phyloP scores from a whole-genome alignment of 2,888 invertebrate genomes.

The Oxystoma pomonae region DNA sequence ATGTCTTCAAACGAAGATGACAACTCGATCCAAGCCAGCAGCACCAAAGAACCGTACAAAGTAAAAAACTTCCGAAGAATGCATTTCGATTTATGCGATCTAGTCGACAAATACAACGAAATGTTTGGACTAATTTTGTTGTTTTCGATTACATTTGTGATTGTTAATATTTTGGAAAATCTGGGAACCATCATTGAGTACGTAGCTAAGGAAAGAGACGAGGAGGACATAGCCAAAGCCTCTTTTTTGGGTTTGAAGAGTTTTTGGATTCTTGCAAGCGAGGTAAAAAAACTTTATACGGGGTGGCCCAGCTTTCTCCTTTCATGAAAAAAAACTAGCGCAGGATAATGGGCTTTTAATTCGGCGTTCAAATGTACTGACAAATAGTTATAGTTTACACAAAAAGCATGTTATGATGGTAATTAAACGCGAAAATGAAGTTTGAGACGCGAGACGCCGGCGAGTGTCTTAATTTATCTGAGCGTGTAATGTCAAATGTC shows the following conservation, averaged over 20 bases:
- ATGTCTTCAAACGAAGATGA: background rate
- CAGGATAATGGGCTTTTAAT: too few species aligned
- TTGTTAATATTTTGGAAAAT: constrained; percentile 19
- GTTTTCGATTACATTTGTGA: constrained; percentile 18
- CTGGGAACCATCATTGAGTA: constrained; percentile 21
- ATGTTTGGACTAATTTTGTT: constrained; percentile 22
- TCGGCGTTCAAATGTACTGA: too few species aligned
- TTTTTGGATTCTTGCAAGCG: constrained; percentile 22
- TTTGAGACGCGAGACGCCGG: too few species aligned
- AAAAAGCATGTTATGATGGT: too few species aligned
- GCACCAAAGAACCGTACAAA: background rate
- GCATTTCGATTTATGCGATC: constrained; percentile 22
- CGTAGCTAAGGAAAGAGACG: constrained; percentile 11
- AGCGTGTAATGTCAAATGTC: too few species aligned
- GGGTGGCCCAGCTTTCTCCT: too few species aligned
- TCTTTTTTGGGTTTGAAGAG: constrained; percentile 18
- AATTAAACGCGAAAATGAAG: too few species aligned
- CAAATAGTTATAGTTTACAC: too few species aligned
- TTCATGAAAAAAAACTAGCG: too few species aligned
- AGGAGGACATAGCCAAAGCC: constrained; percentile 12
- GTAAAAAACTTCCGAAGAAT: constrained; percentile 19
- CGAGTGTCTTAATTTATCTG: too few species aligned
- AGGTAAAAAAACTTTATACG: too few species aligned
- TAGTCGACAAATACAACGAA: constrained; percentile 20
- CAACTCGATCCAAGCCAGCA: background rate